phyloP scores from a whole-genome alignment of 2,797 vertebrate species.

The Phrynocephalus forsythii region DNA sequence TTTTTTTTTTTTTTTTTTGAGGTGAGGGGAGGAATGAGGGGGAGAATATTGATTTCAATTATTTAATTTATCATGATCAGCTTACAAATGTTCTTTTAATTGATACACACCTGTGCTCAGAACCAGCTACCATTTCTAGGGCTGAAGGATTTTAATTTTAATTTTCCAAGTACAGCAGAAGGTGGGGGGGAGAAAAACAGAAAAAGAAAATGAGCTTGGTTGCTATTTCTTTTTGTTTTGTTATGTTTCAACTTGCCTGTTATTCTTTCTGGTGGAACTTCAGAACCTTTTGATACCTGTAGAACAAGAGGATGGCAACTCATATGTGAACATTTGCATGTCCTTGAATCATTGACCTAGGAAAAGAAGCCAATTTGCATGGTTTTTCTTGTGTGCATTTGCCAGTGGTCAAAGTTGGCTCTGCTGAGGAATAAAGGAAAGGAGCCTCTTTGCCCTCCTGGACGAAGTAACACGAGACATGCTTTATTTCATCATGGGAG shows the following conservation, averaged over 20 bases:
- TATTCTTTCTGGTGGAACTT: not conserved
- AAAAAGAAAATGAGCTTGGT: not conserved
- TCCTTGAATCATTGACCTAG: not conserved
- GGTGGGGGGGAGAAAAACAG: too few species aligned
- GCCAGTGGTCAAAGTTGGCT: not conserved
- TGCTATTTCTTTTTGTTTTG: not conserved
- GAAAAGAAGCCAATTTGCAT: not conserved
- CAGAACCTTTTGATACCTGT: not conserved
- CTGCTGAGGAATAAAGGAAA: too few species aligned
- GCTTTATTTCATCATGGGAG: too few species aligned
- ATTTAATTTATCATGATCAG: constrained; percentile 37
- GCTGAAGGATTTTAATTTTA: not conserved
- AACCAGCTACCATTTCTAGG: not conserved
- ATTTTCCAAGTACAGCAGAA: not conserved
- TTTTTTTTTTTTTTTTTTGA: not conserved
- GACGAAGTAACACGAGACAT: too few species aligned
- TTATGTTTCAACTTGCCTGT: not conserved
- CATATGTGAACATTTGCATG: not conserved
- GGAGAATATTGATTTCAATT: not conserved
- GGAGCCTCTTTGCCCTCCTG: too few species aligned
- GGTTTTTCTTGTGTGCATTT: not conserved
- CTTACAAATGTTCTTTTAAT: constrained; percentile 6
- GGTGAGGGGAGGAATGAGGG: not conserved
- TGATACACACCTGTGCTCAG: not conserved
- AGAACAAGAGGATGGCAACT: not conserved